Percentiles rank a stretch among this genome's conserved stretches.
These are phyloP conservation scores for Teleogryllus oceanicus DNA, from an alignment of 2,888 invertebrate species.

Conservation along the genomic window DNA sequence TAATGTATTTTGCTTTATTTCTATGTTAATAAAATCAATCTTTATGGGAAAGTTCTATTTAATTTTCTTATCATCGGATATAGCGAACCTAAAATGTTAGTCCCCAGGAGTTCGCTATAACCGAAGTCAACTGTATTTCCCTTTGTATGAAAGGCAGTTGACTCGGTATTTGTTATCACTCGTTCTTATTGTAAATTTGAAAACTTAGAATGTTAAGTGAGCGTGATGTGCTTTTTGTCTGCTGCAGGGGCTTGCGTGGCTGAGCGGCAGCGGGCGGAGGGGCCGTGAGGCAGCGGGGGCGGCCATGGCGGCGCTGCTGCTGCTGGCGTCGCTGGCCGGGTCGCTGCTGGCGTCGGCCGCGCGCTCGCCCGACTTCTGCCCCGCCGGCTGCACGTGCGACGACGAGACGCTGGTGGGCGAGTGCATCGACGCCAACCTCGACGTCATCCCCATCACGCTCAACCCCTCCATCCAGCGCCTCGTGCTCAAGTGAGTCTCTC, in stretches of 20 bases:
- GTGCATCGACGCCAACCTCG: slow-evolving; percentile 80
- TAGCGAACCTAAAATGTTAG: no score
- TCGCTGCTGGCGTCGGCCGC: slow-evolving; percentile 44
- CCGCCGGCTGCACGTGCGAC: slow-evolving; percentile 83
- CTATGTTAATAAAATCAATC: no score
- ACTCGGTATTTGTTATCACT: no score
- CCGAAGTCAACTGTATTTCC: no score
- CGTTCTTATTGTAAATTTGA: no score
- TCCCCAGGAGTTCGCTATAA: no score
- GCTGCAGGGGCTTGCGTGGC: not conserved
- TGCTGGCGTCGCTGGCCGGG: slow-evolving; percentile 28
- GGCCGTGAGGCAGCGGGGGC: not conserved
- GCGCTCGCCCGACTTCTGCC: slow-evolving; percentile 71
- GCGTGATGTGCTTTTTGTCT: not conserved
- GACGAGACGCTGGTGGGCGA: slow-evolving; percentile 83
- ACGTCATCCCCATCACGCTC: slow-evolving; percentile 84
- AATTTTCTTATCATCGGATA: no score
- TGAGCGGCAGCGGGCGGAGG: not conserved
- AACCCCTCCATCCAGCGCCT: slow-evolving; percentile 86
- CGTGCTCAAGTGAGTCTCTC: slow-evolving; percentile 57
- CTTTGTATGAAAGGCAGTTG: no score
- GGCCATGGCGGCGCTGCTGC: slow-evolving; percentile 26
- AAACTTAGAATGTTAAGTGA: no score
- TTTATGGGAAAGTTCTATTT: no score
- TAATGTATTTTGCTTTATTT: no score